These are phyloP conservation scores for Drosophila orosa DNA, from an alignment of 1,140 invertebrate species.

Conservation along the genomic window DNA sequence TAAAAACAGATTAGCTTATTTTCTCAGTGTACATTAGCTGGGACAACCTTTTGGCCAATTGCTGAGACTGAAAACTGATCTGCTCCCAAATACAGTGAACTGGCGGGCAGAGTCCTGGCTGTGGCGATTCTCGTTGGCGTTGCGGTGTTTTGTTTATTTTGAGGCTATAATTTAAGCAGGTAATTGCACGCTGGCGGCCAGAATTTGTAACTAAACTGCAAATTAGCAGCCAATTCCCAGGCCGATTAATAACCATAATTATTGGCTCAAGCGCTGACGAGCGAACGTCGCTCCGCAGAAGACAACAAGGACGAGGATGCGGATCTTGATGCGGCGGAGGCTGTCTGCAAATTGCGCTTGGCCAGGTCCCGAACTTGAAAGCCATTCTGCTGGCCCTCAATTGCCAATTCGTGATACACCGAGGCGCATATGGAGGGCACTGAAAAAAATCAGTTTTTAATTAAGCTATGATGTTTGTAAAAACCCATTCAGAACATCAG, in stretches of 20 bases:
- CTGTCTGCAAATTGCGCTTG: conserved; percentile 45
- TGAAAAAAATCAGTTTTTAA: not conserved
- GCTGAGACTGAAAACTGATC: conserved; percentile 1
- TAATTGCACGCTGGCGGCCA: conserved; percentile 84
- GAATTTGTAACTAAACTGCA: conserved; percentile 85
- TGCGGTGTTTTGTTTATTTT: conserved; percentile 85
- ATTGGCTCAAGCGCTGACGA: conserved; percentile 84
- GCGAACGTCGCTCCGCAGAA: conserved; percentile 58
- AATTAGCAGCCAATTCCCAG: conserved; percentile 85
- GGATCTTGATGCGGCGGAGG: conserved; percentile 58
- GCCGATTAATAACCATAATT: conserved; percentile 85
- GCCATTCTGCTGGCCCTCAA: conserved; percentile 47
- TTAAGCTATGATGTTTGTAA: too few relatives aligned
- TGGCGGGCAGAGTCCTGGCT: conserved; percentile 7
- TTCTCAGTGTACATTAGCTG: conserved; percentile 1
- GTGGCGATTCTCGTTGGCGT: conserved; percentile 57
- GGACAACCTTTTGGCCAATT: conserved; percentile 28
- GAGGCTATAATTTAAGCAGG: conserved; percentile 84
- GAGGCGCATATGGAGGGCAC: conserved; percentile 42
- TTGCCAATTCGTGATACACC: conserved; percentile 77
- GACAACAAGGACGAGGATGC: conserved; percentile 40
- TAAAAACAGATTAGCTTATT: not conserved
- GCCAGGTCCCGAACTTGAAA: conserved; percentile 17
- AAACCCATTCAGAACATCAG: not conserved
- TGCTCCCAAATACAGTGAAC: conserved; percentile 14